Evolutionary conservation across 92 coral and sea anemone species (phyloP), one percentile per base, ranked within the genome.

Genomic region (Parazoanthus swiftii): DNA sequence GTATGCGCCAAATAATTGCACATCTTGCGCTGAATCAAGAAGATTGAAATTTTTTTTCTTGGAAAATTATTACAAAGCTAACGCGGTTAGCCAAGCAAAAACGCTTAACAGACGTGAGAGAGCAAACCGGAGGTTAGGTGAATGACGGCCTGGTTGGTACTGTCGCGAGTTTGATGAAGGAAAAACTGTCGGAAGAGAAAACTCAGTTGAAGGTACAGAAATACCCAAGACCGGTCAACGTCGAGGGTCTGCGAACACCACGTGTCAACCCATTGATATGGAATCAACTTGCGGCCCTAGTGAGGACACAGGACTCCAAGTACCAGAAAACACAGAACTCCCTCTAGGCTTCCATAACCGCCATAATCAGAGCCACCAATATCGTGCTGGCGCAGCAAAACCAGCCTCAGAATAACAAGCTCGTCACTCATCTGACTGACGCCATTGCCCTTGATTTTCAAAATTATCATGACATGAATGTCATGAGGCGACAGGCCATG

Each of bases 181-280:
- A 93, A 11, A 91, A 91, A 76, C 67, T 93, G 51, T 58, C 65
- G 65, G 65, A 58, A 58, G 65, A 58, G 65, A 58, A 86, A 37
- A 37, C 75, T n/a, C 85, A 76, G 15, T 44, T n/a, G 23, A 92
- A 92, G 88, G 77, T 92, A 33, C 65, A 92, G 77, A 81, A 88
- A 71, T 90, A 90, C 70, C 94, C 92, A n/a, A 83, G 81, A 76
- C 91, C 94, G 43, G 85, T 36, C 21, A 88, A 92, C 33, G 88
- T 88, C 1, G 86, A 51, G 43, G 85, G 77, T 20, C 85, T 92
- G 67, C 51, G 79, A 80, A 85, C 89, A 5, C 94, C 91, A 76
- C 90, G 89, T 16, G 93, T 93, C 21, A 93, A 93, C 63, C 91
- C 86, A 10, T 84, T 90, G 6, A 90, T 92, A 38, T 92, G 91